phyloP scores from a whole-genome alignment of 2,888 invertebrate genomes.

The Creontiades dilutus region DNA sequence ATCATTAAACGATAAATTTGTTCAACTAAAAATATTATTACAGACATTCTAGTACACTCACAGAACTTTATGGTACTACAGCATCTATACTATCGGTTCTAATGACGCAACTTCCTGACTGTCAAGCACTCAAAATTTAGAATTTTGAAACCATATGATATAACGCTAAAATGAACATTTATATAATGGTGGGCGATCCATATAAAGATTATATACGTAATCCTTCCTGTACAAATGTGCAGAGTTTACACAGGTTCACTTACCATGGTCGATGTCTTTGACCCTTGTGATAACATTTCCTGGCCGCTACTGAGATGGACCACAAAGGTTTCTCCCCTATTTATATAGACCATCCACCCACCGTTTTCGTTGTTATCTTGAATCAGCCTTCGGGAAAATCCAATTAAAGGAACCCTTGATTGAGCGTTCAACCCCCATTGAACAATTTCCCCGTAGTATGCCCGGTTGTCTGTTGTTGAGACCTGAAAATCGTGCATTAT shows the following conservation, averaged over 20 bases:
- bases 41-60: too few relatives aligned
- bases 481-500: neutral
- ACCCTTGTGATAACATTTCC: slow-evolving; percentile 37
- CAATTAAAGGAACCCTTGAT: slow-evolving; percentile 26
- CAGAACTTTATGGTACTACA: too few relatives aligned
- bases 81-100: too few relatives aligned
- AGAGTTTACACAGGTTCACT: neutral
- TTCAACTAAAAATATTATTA: too few relatives aligned
- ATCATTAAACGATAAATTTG: too few relatives aligned
- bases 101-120: too few relatives aligned
- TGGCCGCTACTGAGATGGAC: slow-evolving; percentile 1
- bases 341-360: slow-evolving; percentile 9
- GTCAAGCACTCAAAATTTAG: too few relatives aligned
- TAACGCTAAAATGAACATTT: too few relatives aligned
- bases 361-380: neutral
- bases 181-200: too few relatives aligned
- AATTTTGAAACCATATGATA: too few relatives aligned
- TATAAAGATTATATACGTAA: too few relatives aligned
- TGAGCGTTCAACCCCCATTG: slow-evolving; percentile 22
- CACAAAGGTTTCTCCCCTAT: neutral
- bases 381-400: neutral
- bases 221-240: too few relatives aligned
- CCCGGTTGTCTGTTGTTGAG: neutral
- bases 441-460: neutral
- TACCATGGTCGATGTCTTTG: slow-evolving; percentile 41